A percentile compares a stretch with the other conserved stretches of the same genome.
Conservation (phyloP, 2,113 vertebrate genomes). For the Naja naja region DNA sequence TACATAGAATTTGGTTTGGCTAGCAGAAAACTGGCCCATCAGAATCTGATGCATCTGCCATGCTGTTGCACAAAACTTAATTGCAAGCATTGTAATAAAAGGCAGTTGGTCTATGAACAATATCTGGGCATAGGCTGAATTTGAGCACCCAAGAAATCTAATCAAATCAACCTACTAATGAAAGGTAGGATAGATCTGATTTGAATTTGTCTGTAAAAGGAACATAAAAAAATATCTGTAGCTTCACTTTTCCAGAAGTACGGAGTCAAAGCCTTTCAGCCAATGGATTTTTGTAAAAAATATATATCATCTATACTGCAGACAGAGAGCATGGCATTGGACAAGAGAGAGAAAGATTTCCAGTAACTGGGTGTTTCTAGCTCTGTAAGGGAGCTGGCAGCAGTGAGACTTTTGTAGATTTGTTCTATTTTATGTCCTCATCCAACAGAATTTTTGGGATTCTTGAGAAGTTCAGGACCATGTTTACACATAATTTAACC, state of each 20-base stretch:
- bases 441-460: background rate
- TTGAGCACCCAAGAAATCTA: background rate
- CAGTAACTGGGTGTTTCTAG: background rate
- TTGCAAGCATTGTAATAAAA: background rate
- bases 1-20: background rate
- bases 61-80: background rate
- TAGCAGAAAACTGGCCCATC: background rate
- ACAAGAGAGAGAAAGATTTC: background rate
- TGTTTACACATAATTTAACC: background rate
- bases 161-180: background rate
- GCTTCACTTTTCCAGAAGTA: background rate
- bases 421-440: background rate
- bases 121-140: background rate
- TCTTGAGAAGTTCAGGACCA: background rate
- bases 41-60: background rate
- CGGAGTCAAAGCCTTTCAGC: background rate
- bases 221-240: background rate
- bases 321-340: background rate
- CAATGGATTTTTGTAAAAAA: background rate
- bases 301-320: background rate
- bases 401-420: background rate
- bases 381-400: background rate
- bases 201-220: background rate
- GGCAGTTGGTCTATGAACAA: background rate
- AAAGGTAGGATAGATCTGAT: background rate